Evolutionary conservation across 2,113 vertebrate genomes (phyloP), one percentile per base, ranked within the genome.

Genomic region (Empidonax traillii): DNA sequence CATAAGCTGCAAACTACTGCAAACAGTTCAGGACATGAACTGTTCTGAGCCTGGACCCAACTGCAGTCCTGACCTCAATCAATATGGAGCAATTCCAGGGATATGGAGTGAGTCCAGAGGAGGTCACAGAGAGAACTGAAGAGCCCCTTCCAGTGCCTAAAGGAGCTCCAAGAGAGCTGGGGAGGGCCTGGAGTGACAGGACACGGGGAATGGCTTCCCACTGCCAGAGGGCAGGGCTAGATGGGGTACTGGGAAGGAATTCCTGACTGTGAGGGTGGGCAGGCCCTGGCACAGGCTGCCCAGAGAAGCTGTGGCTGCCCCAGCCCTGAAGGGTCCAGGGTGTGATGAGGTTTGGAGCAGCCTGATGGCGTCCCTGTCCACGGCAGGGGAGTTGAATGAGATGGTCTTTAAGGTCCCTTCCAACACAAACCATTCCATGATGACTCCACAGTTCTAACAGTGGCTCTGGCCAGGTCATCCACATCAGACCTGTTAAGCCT

Each of bases 31-130:
- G 69, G 33, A 55, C 10, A 41, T 27, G 30, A 85, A 24, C 14
- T 25, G 0, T 22, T 62, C 53, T 56, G 31, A 73, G 31, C 30
- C 35, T 8, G 43, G 47, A 67, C 27, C 30, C 25, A 33, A 51
- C 0, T 79, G 59, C 55, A 89, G 53, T 5, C 51, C 62, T 53
- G 69, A 80, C 39, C 80, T 66, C 65, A 23, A 3, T 25, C 7
- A 58, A 18, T 1, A 8, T 1, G 24, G 47, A 62, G 30, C 0
- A 1, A 83, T 24, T n/a, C 46, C 53, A 52, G 33, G 3, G 28
- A 19, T 1, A 10, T 1, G 19, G 46, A 67, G 23, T 0, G 1
- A 81, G n/a, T 30, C 46, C 53, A 52, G 28, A 2, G 24, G 69
- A 41, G 33, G 28, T 8, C 69, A 25, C 1, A 15, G 28, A 52